Evolutionary conservation across 2,888 invertebrate species (phyloP).

Genomic region (Labia minor): DNA sequence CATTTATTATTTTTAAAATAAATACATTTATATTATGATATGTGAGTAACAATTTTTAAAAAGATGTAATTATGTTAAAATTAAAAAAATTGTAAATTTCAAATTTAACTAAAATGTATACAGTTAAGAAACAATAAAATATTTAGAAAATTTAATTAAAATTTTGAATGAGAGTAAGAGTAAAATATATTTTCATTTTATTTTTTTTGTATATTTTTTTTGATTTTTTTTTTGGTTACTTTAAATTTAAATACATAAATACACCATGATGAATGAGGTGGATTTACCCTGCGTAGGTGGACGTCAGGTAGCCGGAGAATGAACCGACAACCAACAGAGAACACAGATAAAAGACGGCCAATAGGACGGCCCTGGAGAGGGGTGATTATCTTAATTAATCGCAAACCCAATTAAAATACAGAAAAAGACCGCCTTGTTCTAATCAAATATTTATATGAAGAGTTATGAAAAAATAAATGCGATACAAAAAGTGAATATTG

Average conservation of each 20-base stretch:
- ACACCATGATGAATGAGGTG: constrained; percentile 2
- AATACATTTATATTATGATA: too few relatives aligned
- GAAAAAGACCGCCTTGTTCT: background rate
- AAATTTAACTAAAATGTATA: too few relatives aligned
- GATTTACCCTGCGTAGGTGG: background rate
- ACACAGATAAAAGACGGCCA: background rate
- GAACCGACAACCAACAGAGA: constrained; percentile 1
- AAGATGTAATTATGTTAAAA: too few relatives aligned
- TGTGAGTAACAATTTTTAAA: too few relatives aligned
- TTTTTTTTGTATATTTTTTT: background rate
- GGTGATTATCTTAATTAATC: background rate
- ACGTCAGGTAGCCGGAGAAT: background rate
- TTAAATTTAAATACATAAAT: background rate
- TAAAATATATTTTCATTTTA: too few relatives aligned
- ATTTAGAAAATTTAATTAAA: too few relatives aligned
- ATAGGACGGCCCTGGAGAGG: constrained; percentile 3
- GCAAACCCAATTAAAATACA: background rate
- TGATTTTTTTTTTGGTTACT: background rate
- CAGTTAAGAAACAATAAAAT: too few relatives aligned
- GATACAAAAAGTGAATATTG: too few relatives aligned
- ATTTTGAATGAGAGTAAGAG: too few relatives aligned
- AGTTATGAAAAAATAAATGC: background rate
- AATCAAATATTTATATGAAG: too few relatives aligned
- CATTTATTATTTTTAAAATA: too few relatives aligned
- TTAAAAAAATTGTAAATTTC: too few relatives aligned